Conservation (phyloP, 2,888 invertebrate species). For the Periphyllus acericola region DNA sequence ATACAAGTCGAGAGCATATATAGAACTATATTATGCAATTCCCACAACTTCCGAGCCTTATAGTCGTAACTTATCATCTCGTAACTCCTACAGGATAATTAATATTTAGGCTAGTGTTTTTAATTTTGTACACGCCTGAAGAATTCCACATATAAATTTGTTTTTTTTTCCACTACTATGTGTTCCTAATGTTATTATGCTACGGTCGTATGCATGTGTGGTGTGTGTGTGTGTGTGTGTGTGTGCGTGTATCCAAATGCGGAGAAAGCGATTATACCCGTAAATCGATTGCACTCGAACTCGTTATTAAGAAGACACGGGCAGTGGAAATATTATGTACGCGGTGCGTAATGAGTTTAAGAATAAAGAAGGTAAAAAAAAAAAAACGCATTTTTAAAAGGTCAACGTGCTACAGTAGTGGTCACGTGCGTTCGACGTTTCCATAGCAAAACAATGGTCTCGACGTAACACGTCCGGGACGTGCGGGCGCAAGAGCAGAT, state of each 20-base stretch:
- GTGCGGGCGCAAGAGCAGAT: conserved; percentile 33
- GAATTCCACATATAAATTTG: no score
- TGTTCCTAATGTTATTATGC: no score
- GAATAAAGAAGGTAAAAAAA: not conserved
- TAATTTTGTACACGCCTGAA: no score
- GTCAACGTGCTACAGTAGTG: conserved; percentile 31
- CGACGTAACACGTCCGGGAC: conserved; percentile 39
- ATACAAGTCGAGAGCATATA: no score
- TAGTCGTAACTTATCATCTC: no score
- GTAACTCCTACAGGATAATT: no score
- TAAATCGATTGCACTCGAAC: conserved; percentile 24
- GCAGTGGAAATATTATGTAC: not conserved
- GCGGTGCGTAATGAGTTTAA: conserved; percentile 9
- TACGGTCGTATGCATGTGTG: no score
- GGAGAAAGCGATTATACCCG: conserved; percentile 10
- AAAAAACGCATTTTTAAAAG: conserved; percentile 33
- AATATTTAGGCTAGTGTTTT: no score
- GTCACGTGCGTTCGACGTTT: conserved; percentile 39
- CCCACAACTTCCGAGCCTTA: no score
- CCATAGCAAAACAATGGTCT: conserved; percentile 44
- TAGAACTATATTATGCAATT: no score
- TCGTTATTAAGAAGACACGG: not conserved
- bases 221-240: no score
- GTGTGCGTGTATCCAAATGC: not conserved
- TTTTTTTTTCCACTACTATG: no score